Conservation (phyloP, 2,797 vertebrate genomes). For the Melopsittacus undulatus region DNA sequence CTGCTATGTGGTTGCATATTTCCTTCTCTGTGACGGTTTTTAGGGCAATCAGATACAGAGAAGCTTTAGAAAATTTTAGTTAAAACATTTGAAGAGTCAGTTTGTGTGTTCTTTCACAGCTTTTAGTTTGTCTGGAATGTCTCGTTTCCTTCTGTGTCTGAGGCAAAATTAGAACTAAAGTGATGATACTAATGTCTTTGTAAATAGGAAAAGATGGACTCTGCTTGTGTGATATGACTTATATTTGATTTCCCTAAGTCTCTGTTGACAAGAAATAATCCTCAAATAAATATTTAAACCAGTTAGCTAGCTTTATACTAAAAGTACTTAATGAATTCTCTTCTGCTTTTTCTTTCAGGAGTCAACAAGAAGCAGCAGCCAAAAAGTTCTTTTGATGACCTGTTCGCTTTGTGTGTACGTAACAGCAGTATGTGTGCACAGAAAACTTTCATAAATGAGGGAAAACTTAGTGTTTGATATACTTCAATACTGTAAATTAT, state of each 20-base stretch:
- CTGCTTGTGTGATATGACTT: background rate
- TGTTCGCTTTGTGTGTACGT: conserved; percentile 46
- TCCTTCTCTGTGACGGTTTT: background rate
- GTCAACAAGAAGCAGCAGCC: conserved; percentile 97
- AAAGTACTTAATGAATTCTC: background rate
- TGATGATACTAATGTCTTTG: background rate
- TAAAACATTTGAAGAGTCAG: background rate
- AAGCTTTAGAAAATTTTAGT: background rate
- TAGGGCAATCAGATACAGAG: background rate
- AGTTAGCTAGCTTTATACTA: background rate
- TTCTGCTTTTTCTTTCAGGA: conserved; percentile 77
- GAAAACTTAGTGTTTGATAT: conserved; percentile 77
- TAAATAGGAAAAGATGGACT: background rate
- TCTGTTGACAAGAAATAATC: background rate
- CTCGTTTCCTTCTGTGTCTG: background rate
- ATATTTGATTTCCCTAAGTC: background rate
- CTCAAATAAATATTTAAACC: background rate
- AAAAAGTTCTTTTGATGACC: conserved; percentile 99
- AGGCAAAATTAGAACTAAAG: background rate
- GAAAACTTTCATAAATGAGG: conserved; percentile 78
- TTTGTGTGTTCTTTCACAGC: background rate
- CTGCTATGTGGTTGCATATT: background rate
- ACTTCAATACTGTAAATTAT: conserved; percentile 90
- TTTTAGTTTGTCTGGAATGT: background rate
- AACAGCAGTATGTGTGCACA: conserved; percentile 67